These are phyloP conservation scores for Todus mexicanus DNA, from an alignment of 2,797 vertebrate genomes.

Conservation along the genomic window DNA sequence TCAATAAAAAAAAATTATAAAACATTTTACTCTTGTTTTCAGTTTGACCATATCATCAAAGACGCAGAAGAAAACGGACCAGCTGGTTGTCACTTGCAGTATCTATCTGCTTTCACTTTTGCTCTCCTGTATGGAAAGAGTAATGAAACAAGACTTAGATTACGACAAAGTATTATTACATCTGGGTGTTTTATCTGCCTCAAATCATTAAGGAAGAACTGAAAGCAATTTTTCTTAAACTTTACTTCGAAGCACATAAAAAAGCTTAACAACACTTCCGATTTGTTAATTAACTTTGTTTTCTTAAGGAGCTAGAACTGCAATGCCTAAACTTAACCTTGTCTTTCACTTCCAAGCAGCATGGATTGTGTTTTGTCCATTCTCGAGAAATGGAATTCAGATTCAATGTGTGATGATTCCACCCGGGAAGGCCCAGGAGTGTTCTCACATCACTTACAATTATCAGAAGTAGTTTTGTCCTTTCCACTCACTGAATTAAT, in stretches of 20 bases:
- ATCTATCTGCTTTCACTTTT: slow-evolving; percentile 96
- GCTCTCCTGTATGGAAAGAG: slow-evolving; percentile 81
- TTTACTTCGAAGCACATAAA: background rate
- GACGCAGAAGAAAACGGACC: background rate
- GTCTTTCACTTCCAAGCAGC: background rate
- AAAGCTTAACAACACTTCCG: background rate
- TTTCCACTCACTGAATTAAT: background rate
- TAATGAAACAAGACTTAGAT: slow-evolving; percentile 21
- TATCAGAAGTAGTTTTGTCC: background rate
- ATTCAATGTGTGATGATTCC: too few species aligned
- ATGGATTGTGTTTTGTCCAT: background rate
- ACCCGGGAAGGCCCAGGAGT: background rate
- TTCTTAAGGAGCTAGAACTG: background rate
- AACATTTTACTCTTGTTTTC: slow-evolving; percentile 19
- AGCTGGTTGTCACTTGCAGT: slow-evolving; percentile 87
- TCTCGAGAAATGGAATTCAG: background rate
- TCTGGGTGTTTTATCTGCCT: background rate
- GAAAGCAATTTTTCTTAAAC: background rate
- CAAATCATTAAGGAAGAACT: background rate
- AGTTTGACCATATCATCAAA: background rate
- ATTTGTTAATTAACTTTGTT: background rate
- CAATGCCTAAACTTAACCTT: background rate
- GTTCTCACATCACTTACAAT: background rate
- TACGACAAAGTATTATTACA: background rate
- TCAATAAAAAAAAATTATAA: slow-evolving; percentile 32